phyloP scores from a whole-genome alignment of 2,797 vertebrate species.

The Oophaga sylvatica region DNA sequence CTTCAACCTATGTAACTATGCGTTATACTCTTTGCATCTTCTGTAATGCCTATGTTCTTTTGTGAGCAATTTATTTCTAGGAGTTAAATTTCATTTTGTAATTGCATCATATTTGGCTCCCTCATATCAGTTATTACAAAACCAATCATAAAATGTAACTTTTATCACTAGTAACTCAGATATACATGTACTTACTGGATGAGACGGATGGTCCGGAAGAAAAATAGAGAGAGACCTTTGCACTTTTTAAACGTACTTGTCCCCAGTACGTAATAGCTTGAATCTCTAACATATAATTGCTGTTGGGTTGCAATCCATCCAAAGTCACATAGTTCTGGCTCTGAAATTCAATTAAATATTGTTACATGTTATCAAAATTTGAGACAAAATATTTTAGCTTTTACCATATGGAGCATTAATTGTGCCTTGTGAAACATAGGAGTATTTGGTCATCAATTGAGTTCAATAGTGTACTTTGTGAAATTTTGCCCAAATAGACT shows the following conservation, averaged over 20 bases:
- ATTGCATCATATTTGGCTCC: background rate
- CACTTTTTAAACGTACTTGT: constrained; percentile 89
- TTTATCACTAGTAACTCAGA: background rate
- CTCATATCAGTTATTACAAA: background rate
- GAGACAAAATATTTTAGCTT: background rate
- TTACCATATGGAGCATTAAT: background rate
- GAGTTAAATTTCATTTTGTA: background rate
- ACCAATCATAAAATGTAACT: background rate
- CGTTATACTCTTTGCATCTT: background rate
- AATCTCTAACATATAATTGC: constrained; percentile 86
- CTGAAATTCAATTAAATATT: constrained; percentile 68
- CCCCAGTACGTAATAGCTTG: constrained; percentile 92
- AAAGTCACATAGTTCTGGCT: constrained; percentile 83
- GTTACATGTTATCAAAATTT: background rate
- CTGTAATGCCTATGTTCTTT: background rate
- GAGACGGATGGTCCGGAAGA: constrained; percentile 71
- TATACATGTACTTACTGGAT: constrained; percentile 69
- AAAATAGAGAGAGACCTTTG: constrained; percentile 87
- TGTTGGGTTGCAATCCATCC: constrained; percentile 84
- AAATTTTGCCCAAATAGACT: background rate
- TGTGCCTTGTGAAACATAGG: too few species aligned
- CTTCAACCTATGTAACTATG: background rate
- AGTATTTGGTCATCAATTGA: background rate
- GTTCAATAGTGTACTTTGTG: background rate
- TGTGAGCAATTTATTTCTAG: background rate